Evolutionary conservation across 2,888 invertebrate species (phyloP).

Genomic region (Polydrusus tereticollis): DNA sequence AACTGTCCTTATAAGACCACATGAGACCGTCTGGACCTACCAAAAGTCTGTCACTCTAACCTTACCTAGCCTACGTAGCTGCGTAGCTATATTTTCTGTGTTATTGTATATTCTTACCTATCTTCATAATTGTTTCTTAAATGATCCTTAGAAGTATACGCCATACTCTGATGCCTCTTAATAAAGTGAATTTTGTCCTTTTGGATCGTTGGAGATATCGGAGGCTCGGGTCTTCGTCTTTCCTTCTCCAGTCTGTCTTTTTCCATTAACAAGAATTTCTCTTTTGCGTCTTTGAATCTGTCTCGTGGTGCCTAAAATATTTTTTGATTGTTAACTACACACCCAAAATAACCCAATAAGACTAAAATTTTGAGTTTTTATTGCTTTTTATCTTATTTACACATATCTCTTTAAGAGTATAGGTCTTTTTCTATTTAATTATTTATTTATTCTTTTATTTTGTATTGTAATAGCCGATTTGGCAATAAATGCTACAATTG

Average conservation of each 20-base stretch:
- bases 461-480: no score
- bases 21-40: no score
- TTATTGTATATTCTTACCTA: constrained; percentile 24
- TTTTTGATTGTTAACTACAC: background rate
- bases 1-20: no score
- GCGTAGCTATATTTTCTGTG: background rate
- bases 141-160: constrained; percentile 44
- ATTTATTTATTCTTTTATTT: no score
- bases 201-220: constrained; percentile 57
- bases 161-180: constrained; percentile 55
- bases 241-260: constrained; percentile 75
- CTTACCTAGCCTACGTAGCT: background rate
- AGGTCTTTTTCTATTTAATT: no score
- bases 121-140: constrained; percentile 43
- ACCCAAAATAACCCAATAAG: no score
- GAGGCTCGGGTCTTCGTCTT: constrained; percentile 56
- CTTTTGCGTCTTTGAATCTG: constrained; percentile 87
- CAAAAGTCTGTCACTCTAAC: no score
- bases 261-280: constrained; percentile 86
- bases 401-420: no score
- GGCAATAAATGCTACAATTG: no score
- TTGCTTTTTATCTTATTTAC: no score
- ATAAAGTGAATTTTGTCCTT: constrained; percentile 56
- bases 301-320: constrained; percentile 75
- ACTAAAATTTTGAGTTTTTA: no score